phyloP scores from a whole-genome alignment of 2,113 vertebrate genomes.

The Chaetodon auriga region DNA sequence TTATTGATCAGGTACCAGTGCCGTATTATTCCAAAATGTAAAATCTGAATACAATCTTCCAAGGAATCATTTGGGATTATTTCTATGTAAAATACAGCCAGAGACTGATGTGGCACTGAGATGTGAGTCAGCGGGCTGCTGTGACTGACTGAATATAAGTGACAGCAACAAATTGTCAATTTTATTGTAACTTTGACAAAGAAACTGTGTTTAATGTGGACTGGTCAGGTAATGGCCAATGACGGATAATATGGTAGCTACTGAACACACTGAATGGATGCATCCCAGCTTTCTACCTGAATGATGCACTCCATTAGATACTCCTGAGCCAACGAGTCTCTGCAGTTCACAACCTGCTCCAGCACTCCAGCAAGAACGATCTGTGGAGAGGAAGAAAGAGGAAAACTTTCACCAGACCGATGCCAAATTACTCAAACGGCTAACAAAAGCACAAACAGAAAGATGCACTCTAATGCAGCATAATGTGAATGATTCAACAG shows the following conservation, averaged over 20 bases:
- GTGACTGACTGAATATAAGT: too few species aligned
- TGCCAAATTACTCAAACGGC: neutral
- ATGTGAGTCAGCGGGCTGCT: too few species aligned
- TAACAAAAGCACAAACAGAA: too few species aligned
- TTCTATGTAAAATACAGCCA: too few species aligned
- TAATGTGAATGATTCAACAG: too few species aligned
- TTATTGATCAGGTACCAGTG: neutral
- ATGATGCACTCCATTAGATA: conserved; percentile 99
- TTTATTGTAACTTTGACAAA: too few species aligned
- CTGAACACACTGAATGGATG: neutral
- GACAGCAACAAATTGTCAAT: too few species aligned
- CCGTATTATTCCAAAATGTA: neutral
- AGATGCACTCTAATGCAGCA: too few species aligned
- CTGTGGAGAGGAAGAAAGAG: conserved; percentile 75
- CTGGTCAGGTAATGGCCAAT: neutral
- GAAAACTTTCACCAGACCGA: neutral
- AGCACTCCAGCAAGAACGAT: conserved; percentile 95
- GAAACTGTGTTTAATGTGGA: neutral
- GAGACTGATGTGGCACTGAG: too few species aligned
- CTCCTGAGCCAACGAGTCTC: conserved; percentile 97
- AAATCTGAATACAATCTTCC: neutral
- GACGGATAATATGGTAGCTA: neutral
- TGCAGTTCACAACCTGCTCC: conserved; percentile 98
- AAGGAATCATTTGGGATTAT: too few species aligned
- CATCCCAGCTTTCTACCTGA: conserved; percentile 86